phyloP scores from a whole-genome alignment of 2,113 vertebrate genomes.

The Anolis carolinensis region DNA sequence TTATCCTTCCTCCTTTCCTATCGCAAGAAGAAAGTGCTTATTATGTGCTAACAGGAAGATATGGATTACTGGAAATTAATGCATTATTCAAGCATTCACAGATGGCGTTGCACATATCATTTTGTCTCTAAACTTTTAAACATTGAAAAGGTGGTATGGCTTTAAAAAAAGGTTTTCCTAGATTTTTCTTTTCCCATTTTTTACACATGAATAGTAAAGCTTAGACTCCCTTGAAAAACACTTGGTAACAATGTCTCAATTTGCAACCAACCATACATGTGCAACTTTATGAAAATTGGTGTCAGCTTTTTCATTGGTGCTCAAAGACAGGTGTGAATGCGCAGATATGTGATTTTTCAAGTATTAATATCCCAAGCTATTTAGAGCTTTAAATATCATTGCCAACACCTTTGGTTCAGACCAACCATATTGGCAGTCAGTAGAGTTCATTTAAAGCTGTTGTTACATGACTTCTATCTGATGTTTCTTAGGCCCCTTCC shows the following conservation, averaged over 20 bases:
- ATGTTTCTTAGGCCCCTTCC: no score
- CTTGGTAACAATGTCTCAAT: not conserved
- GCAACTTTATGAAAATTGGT: not conserved
- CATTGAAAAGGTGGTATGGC: not conserved
- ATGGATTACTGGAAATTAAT: not conserved
- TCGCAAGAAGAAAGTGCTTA: not conserved
- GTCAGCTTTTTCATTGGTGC: not conserved
- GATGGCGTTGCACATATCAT: not conserved
- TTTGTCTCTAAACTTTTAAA: not conserved
- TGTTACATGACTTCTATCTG: no score
- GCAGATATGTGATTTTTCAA: no score
- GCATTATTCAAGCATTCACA: not conserved
- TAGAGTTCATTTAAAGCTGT: no score
- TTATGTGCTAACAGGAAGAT: not conserved
- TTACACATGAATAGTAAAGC: no score
- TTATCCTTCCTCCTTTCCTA: not conserved
- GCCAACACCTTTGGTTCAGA: no score
- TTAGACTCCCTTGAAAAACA: not conserved
- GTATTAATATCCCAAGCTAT: no score
- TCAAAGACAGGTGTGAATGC: no score
- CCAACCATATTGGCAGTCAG: no score
- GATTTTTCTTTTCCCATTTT: not conserved
- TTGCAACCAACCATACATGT: not conserved
- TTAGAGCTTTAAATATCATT: no score
- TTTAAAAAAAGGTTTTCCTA: not conserved